A percentile compares a stretch with the other conserved stretches of the same genome.
Conservation (phyloP, 2,888 invertebrate genomes). For the Catocala nupta region DNA sequence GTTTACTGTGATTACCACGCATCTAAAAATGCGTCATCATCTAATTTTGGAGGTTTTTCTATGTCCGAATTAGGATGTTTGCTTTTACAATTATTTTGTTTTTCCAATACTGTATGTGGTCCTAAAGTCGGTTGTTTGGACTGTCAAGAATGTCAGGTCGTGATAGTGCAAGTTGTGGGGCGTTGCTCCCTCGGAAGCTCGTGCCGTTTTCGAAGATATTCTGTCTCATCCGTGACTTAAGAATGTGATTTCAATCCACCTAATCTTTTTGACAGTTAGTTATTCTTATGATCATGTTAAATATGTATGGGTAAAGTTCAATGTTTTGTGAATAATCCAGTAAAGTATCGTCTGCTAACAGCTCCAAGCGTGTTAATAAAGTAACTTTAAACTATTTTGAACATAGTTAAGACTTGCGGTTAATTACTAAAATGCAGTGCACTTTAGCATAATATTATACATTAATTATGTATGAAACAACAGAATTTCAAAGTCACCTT, state of each 20-base stretch:
- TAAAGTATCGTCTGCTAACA: background rate
- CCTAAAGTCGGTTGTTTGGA: slow-evolving; percentile 13
- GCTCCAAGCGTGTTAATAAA: slow-evolving; percentile 1
- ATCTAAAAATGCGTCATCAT: slow-evolving; percentile 24
- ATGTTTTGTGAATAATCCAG: slow-evolving; percentile 22
- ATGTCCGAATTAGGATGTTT: slow-evolving; percentile 24
- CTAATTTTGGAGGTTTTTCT: slow-evolving; percentile 12
- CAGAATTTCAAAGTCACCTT: slow-evolving; percentile 29
- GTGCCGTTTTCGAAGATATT: slow-evolving; percentile 60
- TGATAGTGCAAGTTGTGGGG: slow-evolving; percentile 77
- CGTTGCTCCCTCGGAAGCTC: slow-evolving; percentile 72
- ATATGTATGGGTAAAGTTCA: slow-evolving; percentile 1
- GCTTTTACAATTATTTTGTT: slow-evolving; percentile 10
- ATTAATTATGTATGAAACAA: slow-evolving; percentile 38
- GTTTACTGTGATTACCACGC: slow-evolving; percentile 28
- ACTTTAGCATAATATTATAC: slow-evolving; percentile 43
- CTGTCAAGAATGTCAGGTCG: slow-evolving; percentile 73
- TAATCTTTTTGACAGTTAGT: too few species aligned
- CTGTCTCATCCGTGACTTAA: slow-evolving; percentile 64
- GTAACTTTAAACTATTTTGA: slow-evolving; percentile 18
- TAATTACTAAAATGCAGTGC: slow-evolving; percentile 26
- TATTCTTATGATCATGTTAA: slow-evolving; percentile 2
- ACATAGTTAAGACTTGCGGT: too few species aligned
- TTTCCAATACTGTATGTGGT: slow-evolving; percentile 7
- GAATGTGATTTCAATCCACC: slow-evolving; percentile 37